These are phyloP conservation scores for Thelohanellus kitauei DNA, from an alignment of 30 jellyfish, hydroid and myxozoan genomes.

Conservation along the genomic window DNA sequence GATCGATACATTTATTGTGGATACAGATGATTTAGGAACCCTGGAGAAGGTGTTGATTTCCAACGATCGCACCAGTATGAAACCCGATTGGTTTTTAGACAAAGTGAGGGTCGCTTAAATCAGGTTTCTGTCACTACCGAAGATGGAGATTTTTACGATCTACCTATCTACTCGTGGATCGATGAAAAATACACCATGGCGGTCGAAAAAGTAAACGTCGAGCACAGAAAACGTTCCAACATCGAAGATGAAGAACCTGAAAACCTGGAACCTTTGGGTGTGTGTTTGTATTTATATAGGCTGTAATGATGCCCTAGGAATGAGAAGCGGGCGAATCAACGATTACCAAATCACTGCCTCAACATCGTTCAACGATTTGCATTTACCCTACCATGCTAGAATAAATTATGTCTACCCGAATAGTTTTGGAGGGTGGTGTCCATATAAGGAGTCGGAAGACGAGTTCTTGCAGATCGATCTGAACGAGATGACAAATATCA, in stretches of 20 bases:
- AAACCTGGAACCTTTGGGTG: slow-evolving; percentile 64
- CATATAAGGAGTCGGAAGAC: slow-evolving; percentile 23
- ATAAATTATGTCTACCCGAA: slow-evolving; percentile 25
- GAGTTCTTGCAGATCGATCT: slow-evolving; percentile 47
- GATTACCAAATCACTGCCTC: slow-evolving; percentile 78
- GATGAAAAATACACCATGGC: slow-evolving; percentile 55
- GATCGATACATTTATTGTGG: slow-evolving; percentile 72
- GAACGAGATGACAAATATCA: slow-evolving; percentile 9
- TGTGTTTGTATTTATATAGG: slow-evolving; percentile 6
- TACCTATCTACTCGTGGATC: slow-evolving; percentile 61
- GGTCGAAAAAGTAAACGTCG: slow-evolving; percentile 22
- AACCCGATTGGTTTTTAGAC: slow-evolving; percentile 78
- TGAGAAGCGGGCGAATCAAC: slow-evolving; percentile 23
- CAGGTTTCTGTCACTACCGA: slow-evolving; percentile 63
- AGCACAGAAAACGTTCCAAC: slow-evolving; percentile 1
- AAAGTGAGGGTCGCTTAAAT: slow-evolving; percentile 11
- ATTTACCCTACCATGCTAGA: slow-evolving; percentile 79
- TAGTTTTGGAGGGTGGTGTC: slow-evolving; percentile 96
- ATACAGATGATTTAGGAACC: slow-evolving; percentile 30
- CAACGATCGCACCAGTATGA: slow-evolving; percentile 62
- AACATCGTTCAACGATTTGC: slow-evolving; percentile 71
- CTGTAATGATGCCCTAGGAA: slow-evolving; percentile 75
- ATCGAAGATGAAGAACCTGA: slow-evolving; percentile 12
- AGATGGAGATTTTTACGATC: slow-evolving; percentile 66
- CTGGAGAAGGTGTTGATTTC: slow-evolving; percentile 20